Conservation (phyloP, 1,140 invertebrate genomes). For the Leptinotarsa defecta region DNA sequence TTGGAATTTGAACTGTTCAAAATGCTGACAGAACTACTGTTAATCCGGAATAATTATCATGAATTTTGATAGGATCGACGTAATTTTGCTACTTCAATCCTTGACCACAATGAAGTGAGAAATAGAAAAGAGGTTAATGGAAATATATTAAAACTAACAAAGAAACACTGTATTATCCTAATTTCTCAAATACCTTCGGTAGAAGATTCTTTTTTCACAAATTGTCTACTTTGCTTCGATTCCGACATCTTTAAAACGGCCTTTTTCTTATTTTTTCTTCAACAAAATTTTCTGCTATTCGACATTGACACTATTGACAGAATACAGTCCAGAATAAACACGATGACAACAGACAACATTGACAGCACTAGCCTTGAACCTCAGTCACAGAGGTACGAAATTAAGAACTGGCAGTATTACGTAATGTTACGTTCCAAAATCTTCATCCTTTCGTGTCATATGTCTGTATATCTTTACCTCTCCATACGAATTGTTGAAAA, state of each 20-base stretch:
- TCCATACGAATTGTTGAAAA: too few species aligned
- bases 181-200: conserved; percentile 36
- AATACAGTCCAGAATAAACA: neutral
- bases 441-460: too few species aligned
- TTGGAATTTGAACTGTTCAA: neutral
- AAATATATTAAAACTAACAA: conserved; percentile 1
- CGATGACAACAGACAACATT: neutral
- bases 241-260: conserved; percentile 31
- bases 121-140: too few species aligned
- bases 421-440: too few species aligned
- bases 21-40: conserved; percentile 3
- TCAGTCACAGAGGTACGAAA: neutral
- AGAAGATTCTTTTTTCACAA: conserved; percentile 32
- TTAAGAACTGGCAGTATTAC: too few species aligned
- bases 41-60: conserved; percentile 1
- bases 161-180: conserved; percentile 23
- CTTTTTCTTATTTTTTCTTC: neutral
- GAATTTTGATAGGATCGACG: neutral
- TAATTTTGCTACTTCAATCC: conserved; percentile 24
- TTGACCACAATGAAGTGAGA: conserved; percentile 20
- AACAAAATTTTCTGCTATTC: neutral
- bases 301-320: neutral
- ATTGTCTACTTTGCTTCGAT: conserved; percentile 37
- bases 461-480: too few species aligned
- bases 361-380: neutral